These are phyloP conservation scores for Gisinianus flammeolus DNA, from an alignment of 2,888 invertebrate species.

Conservation along the genomic window DNA sequence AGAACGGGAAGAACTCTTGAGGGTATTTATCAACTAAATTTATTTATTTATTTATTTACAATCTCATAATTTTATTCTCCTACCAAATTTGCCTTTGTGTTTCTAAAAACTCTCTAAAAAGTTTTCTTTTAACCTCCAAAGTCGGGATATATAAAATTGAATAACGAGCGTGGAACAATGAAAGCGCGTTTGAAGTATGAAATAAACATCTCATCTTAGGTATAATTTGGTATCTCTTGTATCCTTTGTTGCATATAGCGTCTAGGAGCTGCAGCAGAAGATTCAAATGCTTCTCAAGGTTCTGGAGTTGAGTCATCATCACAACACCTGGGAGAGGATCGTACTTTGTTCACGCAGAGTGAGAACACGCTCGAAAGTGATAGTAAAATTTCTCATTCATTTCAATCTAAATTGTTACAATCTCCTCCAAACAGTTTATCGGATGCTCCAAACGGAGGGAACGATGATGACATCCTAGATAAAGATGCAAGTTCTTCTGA, in stretches of 20 bases:
- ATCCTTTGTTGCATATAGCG: constrained; percentile 62
- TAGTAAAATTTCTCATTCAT: constrained; percentile 58
- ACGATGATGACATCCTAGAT: background rate
- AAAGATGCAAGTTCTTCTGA: background rate
- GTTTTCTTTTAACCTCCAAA: too few relatives aligned
- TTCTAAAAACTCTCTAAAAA: too few relatives aligned
- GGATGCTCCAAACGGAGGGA: constrained; percentile 22
- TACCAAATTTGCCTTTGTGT: too few relatives aligned
- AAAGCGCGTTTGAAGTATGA: too few relatives aligned
- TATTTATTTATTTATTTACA: background rate
- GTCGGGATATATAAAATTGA: too few relatives aligned
- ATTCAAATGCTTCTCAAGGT: constrained; percentile 63
- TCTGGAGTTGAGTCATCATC: constrained; percentile 44
- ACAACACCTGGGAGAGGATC: constrained; percentile 29
- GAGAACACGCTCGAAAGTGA: constrained; percentile 59
- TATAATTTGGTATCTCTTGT: background rate
- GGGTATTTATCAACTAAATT: constrained; percentile 65
- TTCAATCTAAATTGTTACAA: constrained; percentile 58
- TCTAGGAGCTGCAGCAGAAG: constrained; percentile 68
- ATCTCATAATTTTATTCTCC: too few relatives aligned
- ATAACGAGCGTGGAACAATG: too few relatives aligned
- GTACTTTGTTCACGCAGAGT: constrained; percentile 58
- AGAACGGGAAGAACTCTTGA: constrained; percentile 84
- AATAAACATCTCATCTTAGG: too few relatives aligned
- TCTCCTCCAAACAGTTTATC: constrained; percentile 57